These are phyloP conservation scores for Cryptoprocta ferox DNA, from an alignment of 2,797 vertebrate genomes.

Conservation along the genomic window DNA sequence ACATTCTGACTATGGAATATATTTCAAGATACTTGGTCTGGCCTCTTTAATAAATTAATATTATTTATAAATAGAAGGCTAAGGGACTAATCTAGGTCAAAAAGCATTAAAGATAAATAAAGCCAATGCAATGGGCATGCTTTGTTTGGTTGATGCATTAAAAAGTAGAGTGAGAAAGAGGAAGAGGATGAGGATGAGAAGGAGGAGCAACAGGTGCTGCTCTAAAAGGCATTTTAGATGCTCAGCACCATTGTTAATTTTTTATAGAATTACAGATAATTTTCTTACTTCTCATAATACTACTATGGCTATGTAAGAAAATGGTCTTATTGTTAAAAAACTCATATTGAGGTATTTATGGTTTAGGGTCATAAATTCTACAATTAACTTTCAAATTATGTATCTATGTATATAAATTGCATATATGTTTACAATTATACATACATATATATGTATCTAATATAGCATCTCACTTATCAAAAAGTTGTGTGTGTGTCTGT, in stretches of 20 bases:
- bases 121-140: background rate
- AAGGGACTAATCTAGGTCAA: background rate
- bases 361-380: background rate
- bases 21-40: background rate
- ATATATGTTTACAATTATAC: background rate
- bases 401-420: background rate
- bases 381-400: background rate
- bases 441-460: background rate
- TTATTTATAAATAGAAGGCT: background rate
- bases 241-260: background rate
- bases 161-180: background rate
- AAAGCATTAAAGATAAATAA: background rate
- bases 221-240: background rate
- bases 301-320: background rate
- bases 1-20: background rate
- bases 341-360: background rate
- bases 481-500: background rate
- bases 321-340: background rate
- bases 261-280: background rate
- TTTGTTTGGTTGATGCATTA: background rate
- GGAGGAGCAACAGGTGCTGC: background rate
- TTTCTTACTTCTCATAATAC: background rate
- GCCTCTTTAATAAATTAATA: background rate
- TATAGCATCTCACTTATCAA: background rate
- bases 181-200: background rate